Percentiles rank a stretch among this genome's conserved stretches.
Conservation (phyloP, 2,797 vertebrate species). For the Halcyon badia region DNA sequence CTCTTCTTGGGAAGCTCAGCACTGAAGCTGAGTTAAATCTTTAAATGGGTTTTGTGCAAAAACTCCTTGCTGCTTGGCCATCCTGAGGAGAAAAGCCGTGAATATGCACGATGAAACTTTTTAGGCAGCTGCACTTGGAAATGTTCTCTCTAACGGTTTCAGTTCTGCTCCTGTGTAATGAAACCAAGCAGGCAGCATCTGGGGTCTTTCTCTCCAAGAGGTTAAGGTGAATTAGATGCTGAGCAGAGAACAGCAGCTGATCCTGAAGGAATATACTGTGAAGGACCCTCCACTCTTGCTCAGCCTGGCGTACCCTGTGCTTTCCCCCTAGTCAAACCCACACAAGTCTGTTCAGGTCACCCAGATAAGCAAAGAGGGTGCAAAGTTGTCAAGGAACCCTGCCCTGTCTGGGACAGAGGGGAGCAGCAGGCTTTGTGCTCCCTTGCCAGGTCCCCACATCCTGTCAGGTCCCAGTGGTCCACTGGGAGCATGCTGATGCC, state of each 20-base stretch:
- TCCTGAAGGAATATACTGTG: neutral
- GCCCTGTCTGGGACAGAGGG: neutral
- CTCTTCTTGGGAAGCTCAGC: neutral
- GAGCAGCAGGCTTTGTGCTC: neutral
- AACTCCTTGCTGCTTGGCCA: neutral
- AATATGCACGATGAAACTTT: neutral
- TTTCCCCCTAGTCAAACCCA: neutral
- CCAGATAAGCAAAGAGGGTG: neutral
- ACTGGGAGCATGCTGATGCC: neutral
- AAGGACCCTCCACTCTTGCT: rapidly evolving
- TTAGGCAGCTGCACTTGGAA: neutral
- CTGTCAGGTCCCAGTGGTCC: neutral
- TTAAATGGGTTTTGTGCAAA: neutral
- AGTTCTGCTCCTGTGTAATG: neutral
- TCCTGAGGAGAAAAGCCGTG: rapidly evolving
- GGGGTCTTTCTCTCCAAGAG: neutral
- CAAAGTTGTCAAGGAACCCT: neutral
- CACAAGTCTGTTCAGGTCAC: rapidly evolving
- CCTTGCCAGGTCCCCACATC: rapidly evolving
- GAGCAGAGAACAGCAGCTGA: neutral
- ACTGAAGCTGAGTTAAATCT: neutral
- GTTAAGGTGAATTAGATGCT: neutral
- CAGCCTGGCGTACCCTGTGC: neutral
- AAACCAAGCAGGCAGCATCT: neutral
- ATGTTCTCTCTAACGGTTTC: neutral